Evolutionary conservation across 1,140 invertebrate species (phyloP), one percentile per base, ranked within the genome.

Genomic region (Pomacea maculata): DNA sequence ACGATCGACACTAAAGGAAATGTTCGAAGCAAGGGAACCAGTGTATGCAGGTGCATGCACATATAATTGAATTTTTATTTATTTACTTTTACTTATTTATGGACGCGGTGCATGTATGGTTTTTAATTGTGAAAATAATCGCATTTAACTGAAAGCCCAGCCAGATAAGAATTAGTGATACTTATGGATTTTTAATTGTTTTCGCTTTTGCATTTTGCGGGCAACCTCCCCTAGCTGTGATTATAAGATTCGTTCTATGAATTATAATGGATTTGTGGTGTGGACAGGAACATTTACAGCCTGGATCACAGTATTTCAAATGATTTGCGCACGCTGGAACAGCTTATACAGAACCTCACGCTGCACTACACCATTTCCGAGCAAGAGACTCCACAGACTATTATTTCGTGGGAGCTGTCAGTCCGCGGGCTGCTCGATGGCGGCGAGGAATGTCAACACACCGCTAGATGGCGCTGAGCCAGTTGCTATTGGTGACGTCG

Each of bases 401-500:
- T 11, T 11, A n/a, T n/a, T 9, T 2, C 6, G n/a, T 17, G 17
- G 7, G n/a, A 65, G n/a, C 64, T 65, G 11, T 70, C 67, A 34
- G 29, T 12, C 1, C 64, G 34, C 34, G 34, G 61, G 25, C 52
- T 65, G 63, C 67, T 65, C 21, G 14, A 45, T n/a, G 14, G 17
- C 17, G 17, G 15, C n/a, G 34, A 65, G 57, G 54, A 67, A 72
- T 55, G 63, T 71, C 45, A 67, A 57, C 76, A 54, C 72, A 34
- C 25, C 73, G 75, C 54, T 72, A 83, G 73, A 80, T 80, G 74
- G 82, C 79, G 82, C 79, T 64, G 73, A 25, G 25, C 79, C 78
- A 75, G 82, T 83, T 83, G 82, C 82, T 68, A 83, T 83, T 73
- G 82, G 82, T 83, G 82, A 83, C 82, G 82, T 83, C 82, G 80